Conservation (phyloP, 2,113 vertebrate genomes). For the Sylvietta virens region DNA sequence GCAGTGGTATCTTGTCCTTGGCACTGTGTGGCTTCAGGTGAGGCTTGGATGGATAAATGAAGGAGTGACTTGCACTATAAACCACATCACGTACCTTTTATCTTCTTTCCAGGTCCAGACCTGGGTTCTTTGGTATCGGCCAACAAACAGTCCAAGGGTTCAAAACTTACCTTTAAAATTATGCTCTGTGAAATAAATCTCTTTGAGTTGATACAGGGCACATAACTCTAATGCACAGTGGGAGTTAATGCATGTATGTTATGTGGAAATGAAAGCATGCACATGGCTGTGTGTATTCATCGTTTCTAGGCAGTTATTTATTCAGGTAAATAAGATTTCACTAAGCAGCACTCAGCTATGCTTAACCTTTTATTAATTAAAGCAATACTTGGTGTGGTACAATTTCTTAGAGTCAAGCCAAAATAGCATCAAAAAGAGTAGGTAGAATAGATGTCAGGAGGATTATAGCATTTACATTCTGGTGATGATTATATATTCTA, state of each 20-base stretch:
- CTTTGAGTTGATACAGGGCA: neutral
- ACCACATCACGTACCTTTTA: neutral
- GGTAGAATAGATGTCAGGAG: neutral
- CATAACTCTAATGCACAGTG: neutral
- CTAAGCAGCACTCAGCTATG: neutral
- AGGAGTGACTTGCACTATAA: neutral
- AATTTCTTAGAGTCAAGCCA: neutral
- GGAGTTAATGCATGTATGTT: neutral
- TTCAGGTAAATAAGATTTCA: neutral
- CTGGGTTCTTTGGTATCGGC: neutral
- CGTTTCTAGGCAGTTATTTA: neutral
- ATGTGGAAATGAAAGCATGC: neutral
- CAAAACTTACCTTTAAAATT: neutral
- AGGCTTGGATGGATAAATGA: neutral
- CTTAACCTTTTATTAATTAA: conserved; percentile 22
- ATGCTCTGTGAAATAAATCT: neutral
- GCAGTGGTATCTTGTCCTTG: neutral
- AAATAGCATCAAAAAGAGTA: neutral
- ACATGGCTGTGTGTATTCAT: neutral
- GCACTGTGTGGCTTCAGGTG: neutral
- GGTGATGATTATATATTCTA: neutral
- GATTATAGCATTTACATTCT: conserved; percentile 21
- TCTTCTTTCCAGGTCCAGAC: neutral
- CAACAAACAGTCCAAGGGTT: neutral
- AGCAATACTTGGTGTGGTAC: neutral